Evolutionary conservation across 2,113 vertebrate species (phyloP).

Genomic region (Halichoeres trimaculatus): DNA sequence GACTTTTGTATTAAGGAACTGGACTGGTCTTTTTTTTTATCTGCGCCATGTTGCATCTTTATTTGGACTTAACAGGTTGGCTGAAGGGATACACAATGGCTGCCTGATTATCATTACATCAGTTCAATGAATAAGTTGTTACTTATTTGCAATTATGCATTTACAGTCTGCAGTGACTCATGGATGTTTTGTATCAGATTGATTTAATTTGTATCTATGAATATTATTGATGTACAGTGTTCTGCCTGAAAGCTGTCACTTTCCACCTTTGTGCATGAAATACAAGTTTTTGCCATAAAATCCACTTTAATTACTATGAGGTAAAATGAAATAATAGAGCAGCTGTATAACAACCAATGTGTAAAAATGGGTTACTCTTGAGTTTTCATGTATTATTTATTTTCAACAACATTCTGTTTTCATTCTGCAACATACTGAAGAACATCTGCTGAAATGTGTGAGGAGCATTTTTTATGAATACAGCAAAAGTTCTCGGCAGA

Average conservation of each 20-base stretch:
- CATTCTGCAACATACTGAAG: background rate
- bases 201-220: slow-evolving; percentile 29
- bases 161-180: slow-evolving; percentile 10
- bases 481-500: background rate
- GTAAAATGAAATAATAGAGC: slow-evolving; percentile 14
- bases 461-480: background rate
- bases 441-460: background rate
- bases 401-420: background rate
- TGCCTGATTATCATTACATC: background rate
- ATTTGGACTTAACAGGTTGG: slow-evolving; percentile 13
- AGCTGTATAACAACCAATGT: slow-evolving; percentile 8
- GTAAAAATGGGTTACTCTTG: background rate
- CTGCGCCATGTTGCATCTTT: background rate
- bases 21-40: slow-evolving; percentile 2
- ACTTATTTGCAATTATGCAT: too few relatives aligned
- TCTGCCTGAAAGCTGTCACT: slow-evolving; percentile 4
- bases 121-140: too few relatives aligned
- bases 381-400: background rate
- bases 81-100: background rate
- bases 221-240: too few relatives aligned
- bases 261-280: background rate
- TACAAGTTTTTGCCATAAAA: background rate
- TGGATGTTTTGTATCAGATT: slow-evolving; percentile 3
- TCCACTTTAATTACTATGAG: background rate
- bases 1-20: background rate